Conservation (phyloP, 2,113 vertebrate species). For the Macquaria australasica region DNA sequence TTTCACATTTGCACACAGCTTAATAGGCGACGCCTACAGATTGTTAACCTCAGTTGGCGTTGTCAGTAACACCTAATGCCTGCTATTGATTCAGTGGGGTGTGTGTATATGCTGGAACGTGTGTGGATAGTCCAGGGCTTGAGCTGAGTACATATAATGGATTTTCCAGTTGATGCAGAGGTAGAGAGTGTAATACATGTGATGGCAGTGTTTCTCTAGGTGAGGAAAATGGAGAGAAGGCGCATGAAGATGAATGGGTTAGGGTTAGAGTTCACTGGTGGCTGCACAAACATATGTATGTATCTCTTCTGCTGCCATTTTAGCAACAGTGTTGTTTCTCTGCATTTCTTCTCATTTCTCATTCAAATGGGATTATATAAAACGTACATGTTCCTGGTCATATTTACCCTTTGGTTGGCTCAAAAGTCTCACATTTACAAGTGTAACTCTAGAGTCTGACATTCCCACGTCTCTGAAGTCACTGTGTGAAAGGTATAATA, state of each 20-base stretch:
- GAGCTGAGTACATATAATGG: conserved; percentile 46
- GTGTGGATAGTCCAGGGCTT: conserved; percentile 15
- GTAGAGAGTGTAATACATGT: conserved; percentile 33
- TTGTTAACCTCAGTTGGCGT: conserved; percentile 73
- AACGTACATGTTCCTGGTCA: conserved; percentile 15
- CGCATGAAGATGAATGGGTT: background rate
- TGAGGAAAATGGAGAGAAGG: background rate
- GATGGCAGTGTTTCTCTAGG: conserved; percentile 49
- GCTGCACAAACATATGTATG: background rate
- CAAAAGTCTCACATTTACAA: background rate
- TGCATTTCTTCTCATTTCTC: background rate
- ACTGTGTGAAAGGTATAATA: background rate
- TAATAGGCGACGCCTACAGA: conserved; percentile 43
- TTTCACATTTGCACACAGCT: conserved; percentile 61
- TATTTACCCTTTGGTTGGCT: background rate
- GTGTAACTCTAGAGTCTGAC: background rate
- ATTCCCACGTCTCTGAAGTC: background rate
- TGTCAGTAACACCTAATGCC: conserved; percentile 77
- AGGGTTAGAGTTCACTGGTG: background rate
- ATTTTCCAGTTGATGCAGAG: conserved; percentile 50
- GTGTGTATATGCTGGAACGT: conserved; percentile 20
- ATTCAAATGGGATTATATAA: background rate
- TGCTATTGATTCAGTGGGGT: conserved; percentile 64
- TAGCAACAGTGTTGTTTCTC: background rate
- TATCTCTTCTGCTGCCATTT: conserved; percentile 4